Conservation (phyloP, 2,797 vertebrate genomes). For the Tapirus indicus region DNA sequence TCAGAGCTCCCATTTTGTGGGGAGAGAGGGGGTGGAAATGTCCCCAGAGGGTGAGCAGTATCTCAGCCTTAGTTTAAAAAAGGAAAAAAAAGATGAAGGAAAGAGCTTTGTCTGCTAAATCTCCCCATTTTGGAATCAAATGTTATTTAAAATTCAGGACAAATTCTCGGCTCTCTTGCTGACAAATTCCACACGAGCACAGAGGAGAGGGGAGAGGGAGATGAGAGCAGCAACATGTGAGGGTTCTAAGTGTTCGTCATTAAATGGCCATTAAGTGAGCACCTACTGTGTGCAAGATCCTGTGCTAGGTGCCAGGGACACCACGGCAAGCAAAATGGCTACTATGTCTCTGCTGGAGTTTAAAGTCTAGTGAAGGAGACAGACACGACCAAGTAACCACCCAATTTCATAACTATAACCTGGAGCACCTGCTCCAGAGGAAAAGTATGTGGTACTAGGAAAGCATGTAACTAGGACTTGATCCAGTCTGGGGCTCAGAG, state of each 20-base stretch:
- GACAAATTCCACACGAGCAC: conserved; percentile 75
- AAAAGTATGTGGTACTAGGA: neutral
- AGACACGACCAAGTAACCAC: neutral
- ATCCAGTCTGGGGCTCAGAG: neutral
- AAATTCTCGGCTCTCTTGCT: conserved; percentile 81
- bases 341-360: neutral
- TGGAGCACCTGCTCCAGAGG: neutral
- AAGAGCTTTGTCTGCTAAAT: conserved; percentile 83
- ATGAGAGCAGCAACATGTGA: neutral
- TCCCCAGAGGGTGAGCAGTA: conserved; percentile 80
- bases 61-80: conserved; percentile 83
- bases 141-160: conserved; percentile 86
- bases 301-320: neutral
- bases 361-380: neutral
- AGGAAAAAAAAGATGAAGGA: conserved; percentile 68
- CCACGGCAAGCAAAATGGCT: neutral
- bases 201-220: conserved; percentile 60
- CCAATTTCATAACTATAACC: neutral
- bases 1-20: conserved; percentile 76
- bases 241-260: neutral
- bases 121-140: conserved; percentile 83
- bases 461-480: neutral
- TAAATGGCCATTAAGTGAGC: neutral
- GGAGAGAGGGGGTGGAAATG: conserved; percentile 18
- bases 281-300: conserved; percentile 54